Base-by-base conservation (phyloP, 2,797 vertebrate genomes). In the Micropoecilia bifurca region DNA sequence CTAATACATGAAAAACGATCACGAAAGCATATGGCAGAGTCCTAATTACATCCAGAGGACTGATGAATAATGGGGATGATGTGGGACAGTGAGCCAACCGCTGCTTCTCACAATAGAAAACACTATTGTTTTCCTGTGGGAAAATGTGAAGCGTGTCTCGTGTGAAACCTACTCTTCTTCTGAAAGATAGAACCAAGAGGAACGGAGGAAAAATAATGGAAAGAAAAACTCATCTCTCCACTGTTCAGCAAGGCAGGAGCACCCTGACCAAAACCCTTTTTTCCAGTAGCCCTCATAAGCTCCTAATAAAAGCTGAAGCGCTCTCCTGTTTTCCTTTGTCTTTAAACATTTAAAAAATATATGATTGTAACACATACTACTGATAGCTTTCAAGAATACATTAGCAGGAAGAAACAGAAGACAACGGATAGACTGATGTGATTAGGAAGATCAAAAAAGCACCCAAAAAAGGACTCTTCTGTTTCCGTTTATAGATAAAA, bases 81-180 rank as follows among this genome's bases (percentile, higher is more conserved):
- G 89, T 33, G 61, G 77, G 61, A 87, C 90, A 90, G 90, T 85
- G 92, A 92, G 92, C 83, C 90, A 88, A 85, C 89, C 88, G 77
- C 85, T 74, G 85, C 36, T 74, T 84, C 89, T 90, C 85, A 87
- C 91, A 91, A 92, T 91, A 87, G 85, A 90, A 92, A 92, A 81
- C 87, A 87, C 80, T 59, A 90, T 93, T 92, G 88, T 93, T 93
- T 90, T 85, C 91, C 81, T 86, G 88, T 91, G 90, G 90, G 92
- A 93, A 93, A 93, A 89, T 85, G 75, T 79, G 78, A 74, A 61
- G 82, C 71, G 84, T 92, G 83, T 88, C 82, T 92, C 88, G 87
- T 82, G 73, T 80, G 73, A 57, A 84, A 83, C 77, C 80, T 46
- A 57, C 76, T 77, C 22, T n/a, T 0, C 47, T 73, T 59, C 66